Conservation (phyloP, 2,113 vertebrate genomes). For the Ginglymostoma cirratum region DNA sequence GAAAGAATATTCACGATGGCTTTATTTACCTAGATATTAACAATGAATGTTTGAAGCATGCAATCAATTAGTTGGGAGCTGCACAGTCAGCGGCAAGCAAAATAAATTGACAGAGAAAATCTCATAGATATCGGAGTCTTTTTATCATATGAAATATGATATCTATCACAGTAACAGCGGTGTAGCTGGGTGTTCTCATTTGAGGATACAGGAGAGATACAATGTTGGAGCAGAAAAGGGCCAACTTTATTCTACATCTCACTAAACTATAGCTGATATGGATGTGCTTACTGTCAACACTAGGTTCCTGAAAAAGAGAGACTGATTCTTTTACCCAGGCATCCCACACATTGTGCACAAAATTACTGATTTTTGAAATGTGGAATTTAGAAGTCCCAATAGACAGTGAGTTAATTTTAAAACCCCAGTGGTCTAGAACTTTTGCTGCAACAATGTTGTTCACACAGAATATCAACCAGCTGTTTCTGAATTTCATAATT, state of each 20-base stretch:
- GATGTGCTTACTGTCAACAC: not conserved
- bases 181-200: not conserved
- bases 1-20: not conserved
- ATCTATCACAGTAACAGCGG: not conserved
- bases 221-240: not conserved
- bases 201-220: not conserved
- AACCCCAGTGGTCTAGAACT: conserved; percentile 1
- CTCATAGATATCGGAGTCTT: not conserved
- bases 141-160: not conserved
- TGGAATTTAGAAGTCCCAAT: not conserved
- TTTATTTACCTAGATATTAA: not conserved
- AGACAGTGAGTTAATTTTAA: not conserved
- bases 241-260: not conserved
- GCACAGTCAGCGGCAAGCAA: not conserved
- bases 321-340: not conserved
- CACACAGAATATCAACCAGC: conserved; percentile 18
- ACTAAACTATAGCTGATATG: not conserved
- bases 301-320: not conserved
- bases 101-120: not conserved
- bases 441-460: conserved; percentile 8
- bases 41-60: not conserved
- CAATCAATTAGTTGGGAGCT: not conserved
- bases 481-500: conserved; percentile 19
- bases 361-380: not conserved
- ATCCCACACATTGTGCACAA: not conserved